Conservation (phyloP, 2,888 invertebrate genomes). For the Drosophila nigricruria region DNA sequence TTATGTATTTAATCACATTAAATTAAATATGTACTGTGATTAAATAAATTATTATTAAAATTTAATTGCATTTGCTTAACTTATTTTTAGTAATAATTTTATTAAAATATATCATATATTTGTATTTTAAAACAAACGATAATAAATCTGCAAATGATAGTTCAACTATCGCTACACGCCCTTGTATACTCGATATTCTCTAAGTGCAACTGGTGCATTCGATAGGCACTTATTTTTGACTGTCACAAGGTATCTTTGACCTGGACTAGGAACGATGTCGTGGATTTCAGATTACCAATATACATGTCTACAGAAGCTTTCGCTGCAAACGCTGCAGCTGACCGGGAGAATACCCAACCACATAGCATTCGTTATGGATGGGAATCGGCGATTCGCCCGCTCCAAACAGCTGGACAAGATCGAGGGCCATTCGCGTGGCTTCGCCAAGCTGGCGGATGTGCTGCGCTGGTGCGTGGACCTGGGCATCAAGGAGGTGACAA, state of each 20-base stretch:
- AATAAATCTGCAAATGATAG: not conserved
- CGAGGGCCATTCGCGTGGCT: slow-evolving; percentile 93
- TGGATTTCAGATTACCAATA: slow-evolving; percentile 93
- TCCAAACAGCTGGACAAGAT: slow-evolving; percentile 91
- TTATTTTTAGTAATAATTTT: not conserved
- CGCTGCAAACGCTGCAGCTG: slow-evolving; percentile 89
- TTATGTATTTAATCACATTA: too few relatives aligned
- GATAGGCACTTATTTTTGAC: slow-evolving; percentile 33
- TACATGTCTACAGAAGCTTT: slow-evolving; percentile 91
- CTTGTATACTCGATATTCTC: slow-evolving; percentile 20
- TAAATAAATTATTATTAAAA: not conserved
- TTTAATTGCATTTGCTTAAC: not conserved
- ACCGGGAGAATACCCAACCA: slow-evolving; percentile 95
- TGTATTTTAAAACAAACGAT: not conserved
- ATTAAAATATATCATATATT: too few relatives aligned
- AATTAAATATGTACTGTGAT: too few relatives aligned
- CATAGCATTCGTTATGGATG: slow-evolving; percentile 99
- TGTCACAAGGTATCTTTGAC: slow-evolving; percentile 41
- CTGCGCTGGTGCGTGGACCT: slow-evolving; percentile 94
- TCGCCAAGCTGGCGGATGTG: slow-evolving; percentile 92
- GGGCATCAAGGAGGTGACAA: slow-evolving; percentile 97
- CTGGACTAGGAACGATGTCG: slow-evolving; percentile 86
- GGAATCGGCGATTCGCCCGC: slow-evolving; percentile 96
- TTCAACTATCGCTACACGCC: not conserved
- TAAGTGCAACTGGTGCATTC: slow-evolving; percentile 21